Base-by-base conservation (phyloP, 2,113 vertebrate species). In the Lucifuga dentata region DNA sequence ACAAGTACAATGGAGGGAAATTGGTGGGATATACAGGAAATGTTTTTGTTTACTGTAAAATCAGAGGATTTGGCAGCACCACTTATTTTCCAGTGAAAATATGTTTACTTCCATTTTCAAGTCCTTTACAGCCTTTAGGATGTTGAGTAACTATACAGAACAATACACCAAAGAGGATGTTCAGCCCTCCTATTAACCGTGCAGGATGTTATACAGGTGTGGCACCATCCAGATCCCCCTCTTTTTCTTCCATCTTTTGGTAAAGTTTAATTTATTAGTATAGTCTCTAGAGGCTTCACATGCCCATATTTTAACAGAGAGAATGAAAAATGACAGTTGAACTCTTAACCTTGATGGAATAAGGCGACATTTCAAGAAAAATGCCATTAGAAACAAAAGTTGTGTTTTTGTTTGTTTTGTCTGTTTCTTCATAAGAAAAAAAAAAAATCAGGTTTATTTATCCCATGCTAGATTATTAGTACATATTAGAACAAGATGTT, bases 1-100 rank as follows among this genome's bases (percentile, higher is more conserved):
- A 58, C 21, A 10, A 43, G 38, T 41, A 92, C 89, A 92, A 92
- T 89, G 40, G 73, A n/a, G 50, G 90, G 92, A 90, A 92, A 84
- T 77, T 16, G 44, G 60, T 71, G 32, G 5, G 0, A 51, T 85
- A 58, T 51, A 65, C 76, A 61, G 83, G 88, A 90, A 79, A 81
- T 77, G 55, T 85, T 82, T 77, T 87, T 91, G 82, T 91, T 90
- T 90, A 77, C 41, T 39, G 55, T 55, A 2, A 78, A 81, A 79
- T 71, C 56, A 67, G 68, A 80, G 57, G 29, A 23, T 58, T 36
- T 72, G 53, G 45, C 50, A 55, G 29, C 59, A 53, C 5, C n/a
- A 75, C 75, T 71, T 67, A 11, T 21, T 80, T 73, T 69, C 35
- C 58, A 56, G 32, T 21, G 10, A 65, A 58, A 62, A 67, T n/a